Base-by-base conservation (phyloP, 2,888 invertebrate species). In the Synanthedon tipuliformis region DNA sequence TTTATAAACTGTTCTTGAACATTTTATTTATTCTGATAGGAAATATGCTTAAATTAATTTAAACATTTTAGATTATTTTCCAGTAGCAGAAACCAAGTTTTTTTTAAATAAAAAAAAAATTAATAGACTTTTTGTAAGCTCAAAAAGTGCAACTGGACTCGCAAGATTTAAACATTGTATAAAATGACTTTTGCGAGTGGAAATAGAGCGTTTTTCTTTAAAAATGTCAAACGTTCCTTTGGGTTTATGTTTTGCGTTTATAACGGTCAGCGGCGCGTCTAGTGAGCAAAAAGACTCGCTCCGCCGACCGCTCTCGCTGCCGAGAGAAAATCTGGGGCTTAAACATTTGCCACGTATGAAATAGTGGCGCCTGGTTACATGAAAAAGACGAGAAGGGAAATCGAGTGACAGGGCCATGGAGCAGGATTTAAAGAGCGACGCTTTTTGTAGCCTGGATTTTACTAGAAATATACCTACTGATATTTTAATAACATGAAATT, bases 281-380 rank as follows among this genome's bases (percentile, higher is more conserved):
- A 68, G 78, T 68, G 75, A 83, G 74, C 74, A 85, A 86, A 86
- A 85, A 82, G 81, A 75, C 66, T 34, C 34, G 34, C 64, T 63
- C 74, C 69, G 71, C 73, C 76, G 76, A 73, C 75, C 78, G 74
- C 79, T 75, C 81, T 76, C 76, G 79, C 79, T 75, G 81, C 78
- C 76, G 79, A 62, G 84, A 83, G 84, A 79, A 85, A 85, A 86
- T 86, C 87, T 84, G 82, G 86, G 81, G 87, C 84, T 87, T 87
- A 87, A 85, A 87, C 83, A 87, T 81, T n/a, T 81, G 79, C 79
- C 81, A 73, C 81, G 85, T 84, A 87, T 85, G 84, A 87, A 87
- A 86, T 86, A 85, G 81, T 82, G 72, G 78, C 73, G 80, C 79
- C 84, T 81, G 82, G 84, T 85, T 84, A 87, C 86, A 86, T 85